phyloP scores from a whole-genome alignment of 2,797 vertebrate species.

The Astyanax mexicanus region DNA sequence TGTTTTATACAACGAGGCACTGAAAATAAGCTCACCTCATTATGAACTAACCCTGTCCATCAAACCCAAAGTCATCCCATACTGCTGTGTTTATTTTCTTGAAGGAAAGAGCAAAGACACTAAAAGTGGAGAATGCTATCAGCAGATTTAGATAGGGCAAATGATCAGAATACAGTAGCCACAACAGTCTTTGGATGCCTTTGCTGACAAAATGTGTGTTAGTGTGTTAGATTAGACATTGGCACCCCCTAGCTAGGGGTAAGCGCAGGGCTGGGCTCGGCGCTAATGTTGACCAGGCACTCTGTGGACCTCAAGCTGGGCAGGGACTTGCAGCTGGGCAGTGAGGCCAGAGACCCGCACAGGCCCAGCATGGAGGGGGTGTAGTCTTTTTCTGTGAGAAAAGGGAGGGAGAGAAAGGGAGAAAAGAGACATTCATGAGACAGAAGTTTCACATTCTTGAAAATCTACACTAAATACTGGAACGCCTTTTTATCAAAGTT shows the following conservation, averaged over 20 bases:
- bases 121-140: background rate
- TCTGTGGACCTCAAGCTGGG: constrained; percentile 96
- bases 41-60: background rate
- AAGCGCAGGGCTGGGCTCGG: constrained; percentile 90
- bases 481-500: background rate
- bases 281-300: constrained; percentile 96
- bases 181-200: constrained; percentile 40
- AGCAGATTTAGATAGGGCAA: background rate
- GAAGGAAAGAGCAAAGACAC: background rate
- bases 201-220: constrained; percentile 20
- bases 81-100: background rate
- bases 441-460: no score
- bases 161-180: background rate
- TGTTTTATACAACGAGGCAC: no score
- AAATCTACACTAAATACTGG: no score
- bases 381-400: constrained; percentile 88
- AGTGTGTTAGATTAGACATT: constrained; percentile 30
- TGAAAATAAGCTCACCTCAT: background rate
- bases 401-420: background rate
- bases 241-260: constrained; percentile 90
- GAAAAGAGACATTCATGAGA: background rate
- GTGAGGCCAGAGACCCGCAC: constrained; percentile 93
- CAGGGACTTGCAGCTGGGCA: constrained; percentile 96
- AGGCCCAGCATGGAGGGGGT: constrained; percentile 95
- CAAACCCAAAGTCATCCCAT: background rate